Evolutionary conservation across 2,113 vertebrate genomes (phyloP).

Genomic region (Loxodonta africana): DNA sequence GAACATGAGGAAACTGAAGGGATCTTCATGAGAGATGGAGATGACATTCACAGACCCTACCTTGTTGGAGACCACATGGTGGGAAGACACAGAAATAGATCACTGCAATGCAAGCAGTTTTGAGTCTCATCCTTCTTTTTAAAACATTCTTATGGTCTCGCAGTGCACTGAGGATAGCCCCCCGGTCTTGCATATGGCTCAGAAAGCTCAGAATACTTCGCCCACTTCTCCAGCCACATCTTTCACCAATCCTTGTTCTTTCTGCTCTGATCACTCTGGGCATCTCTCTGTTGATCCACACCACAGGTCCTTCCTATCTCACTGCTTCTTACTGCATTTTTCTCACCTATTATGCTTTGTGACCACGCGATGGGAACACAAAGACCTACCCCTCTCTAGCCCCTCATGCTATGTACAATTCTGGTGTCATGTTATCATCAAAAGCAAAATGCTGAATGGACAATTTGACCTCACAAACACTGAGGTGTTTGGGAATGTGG

Average conservation of each 20-base stretch:
- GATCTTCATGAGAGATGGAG: rapidly evolving
- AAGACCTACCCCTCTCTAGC: rapidly evolving
- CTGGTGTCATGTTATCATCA: rapidly evolving
- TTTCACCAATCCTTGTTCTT: rapidly evolving
- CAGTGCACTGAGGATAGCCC: rapidly evolving
- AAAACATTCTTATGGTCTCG: rapidly evolving
- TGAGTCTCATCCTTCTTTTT: rapidly evolving
- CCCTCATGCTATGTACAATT: rapidly evolving
- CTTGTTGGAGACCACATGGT: rapidly evolving
- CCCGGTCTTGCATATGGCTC: rapidly evolving
- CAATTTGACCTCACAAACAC: not conserved
- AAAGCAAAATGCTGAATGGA: not conserved
- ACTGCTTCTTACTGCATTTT: rapidly evolving
- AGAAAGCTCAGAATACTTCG: rapidly evolving
- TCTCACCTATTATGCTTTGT: rapidly evolving
- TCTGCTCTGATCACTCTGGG: rapidly evolving
- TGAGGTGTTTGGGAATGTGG: rapidly evolving
- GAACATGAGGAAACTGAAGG: rapidly evolving
- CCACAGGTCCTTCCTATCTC: too few species aligned
- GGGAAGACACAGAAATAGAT: rapidly evolving
- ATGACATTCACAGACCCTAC: rapidly evolving
- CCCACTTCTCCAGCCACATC: rapidly evolving
- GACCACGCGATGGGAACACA: rapidly evolving
- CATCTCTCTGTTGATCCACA: too few species aligned
- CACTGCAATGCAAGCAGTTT: rapidly evolving